A percentile compares a stretch with the other conserved stretches of the same genome.
phyloP scores from a whole-genome alignment of 2,113 vertebrate species.

The Poicephalus gulielmi region DNA sequence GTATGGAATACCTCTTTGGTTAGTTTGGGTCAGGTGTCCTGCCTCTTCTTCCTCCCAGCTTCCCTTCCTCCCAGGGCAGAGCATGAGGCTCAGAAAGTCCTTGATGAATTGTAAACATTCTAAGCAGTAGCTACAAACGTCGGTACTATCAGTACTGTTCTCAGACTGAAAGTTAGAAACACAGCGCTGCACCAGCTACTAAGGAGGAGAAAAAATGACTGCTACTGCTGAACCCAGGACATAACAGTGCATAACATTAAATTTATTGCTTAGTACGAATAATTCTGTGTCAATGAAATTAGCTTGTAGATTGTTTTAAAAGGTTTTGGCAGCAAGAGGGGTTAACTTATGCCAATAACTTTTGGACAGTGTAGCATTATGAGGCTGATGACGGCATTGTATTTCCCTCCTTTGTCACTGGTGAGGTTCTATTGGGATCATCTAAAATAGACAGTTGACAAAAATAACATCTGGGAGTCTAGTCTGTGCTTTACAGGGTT shows the following conservation, averaged over 20 bases:
- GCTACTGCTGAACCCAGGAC: no score
- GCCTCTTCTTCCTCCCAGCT: no score
- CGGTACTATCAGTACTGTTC: no score
- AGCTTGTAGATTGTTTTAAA: neutral
- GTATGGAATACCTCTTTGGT: no score
- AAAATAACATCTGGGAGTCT: constrained; percentile 1
- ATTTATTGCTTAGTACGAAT: neutral
- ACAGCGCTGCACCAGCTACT: no score
- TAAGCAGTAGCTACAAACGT: no score
- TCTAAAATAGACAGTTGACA: neutral
- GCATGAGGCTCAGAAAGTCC: no score
- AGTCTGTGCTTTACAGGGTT: neutral
- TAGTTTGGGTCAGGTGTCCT: no score
- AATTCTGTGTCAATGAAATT: neutral
- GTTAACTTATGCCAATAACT: neutral
- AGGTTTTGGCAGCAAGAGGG: neutral
- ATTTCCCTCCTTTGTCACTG: neutral
- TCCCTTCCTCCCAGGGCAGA: no score
- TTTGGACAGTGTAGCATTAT: neutral
- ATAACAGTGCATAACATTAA: neutral
- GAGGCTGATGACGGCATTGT: neutral
- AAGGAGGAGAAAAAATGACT: no score
- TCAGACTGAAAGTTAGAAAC: no score
- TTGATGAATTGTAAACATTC: no score
- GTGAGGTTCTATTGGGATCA: neutral